Base-by-base conservation (phyloP, 2,797 vertebrate species). In the Brachyalestes nurse region DNA sequence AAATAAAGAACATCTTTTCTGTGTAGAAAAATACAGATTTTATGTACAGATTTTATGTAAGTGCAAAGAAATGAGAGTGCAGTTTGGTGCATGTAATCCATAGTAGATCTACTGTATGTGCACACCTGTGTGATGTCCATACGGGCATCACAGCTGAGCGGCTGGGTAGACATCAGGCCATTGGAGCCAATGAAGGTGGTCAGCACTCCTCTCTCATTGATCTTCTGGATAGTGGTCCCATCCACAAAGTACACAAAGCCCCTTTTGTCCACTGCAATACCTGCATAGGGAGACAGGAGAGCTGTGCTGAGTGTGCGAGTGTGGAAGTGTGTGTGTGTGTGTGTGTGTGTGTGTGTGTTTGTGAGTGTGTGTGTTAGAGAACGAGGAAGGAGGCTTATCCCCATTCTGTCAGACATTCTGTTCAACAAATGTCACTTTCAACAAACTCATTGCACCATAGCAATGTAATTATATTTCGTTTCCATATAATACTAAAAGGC, bases 111-210 rank as follows among this genome's bases (percentile, higher is more conserved):
- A n/a, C n/a, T n/a, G n/a, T n/a, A 16, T 51, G 45, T 16, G 6
- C 17, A 84, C 92, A 96, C 96, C 96, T 96, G 95, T 91, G 93
- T 92, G 87, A 96, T 95, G 88, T 96, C 95, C 95, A 96, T 96
- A 70, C 94, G 93, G 1, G 95, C 94, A 83, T 96, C 96, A 89
- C 95, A 96, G 91, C 95, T 96, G 89, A 96, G 60, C 0, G 95
- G 95, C 55, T 96, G 96, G 16, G 95, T 95, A 77, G 96, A 95
- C 76, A 95, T 95, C 83, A 96, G 93, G 58, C 95, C 95, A 0
- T 95, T 96, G 0, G 95, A 95, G 76, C 96, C 95, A 73, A 96
- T 96, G 83, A 96, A 88, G 57, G 95, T 96, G 72, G 95, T 93
- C 90, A 96, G 95, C 70, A 95, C 88, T 17, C 93, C 93, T 0